A percentile compares a stretch with the other conserved stretches of the same genome.
phyloP scores from a whole-genome alignment of 2,888 invertebrate genomes.

The Dugesia japonica region DNA sequence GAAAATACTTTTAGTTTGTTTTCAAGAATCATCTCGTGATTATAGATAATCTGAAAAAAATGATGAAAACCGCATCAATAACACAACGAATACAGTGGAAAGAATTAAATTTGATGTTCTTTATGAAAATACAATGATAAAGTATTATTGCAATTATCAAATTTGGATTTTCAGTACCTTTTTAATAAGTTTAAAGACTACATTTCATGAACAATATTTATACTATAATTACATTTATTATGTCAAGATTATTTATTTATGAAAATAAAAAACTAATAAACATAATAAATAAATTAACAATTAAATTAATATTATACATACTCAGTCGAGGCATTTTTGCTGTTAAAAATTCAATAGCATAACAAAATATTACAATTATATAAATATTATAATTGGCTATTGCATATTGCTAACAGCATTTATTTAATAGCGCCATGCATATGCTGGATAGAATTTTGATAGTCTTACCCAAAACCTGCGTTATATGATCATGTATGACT shows the following conservation, averaged over 20 bases:
- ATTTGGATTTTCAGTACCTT: neutral
- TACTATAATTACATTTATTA: neutral
- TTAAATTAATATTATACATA: neutral
- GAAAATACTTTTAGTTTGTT: too few species aligned
- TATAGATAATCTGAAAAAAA: too few species aligned
- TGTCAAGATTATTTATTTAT: neutral
- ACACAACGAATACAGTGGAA: too few species aligned
- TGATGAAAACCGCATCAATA: too few species aligned
- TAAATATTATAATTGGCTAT: neutral
- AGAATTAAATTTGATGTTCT: neutral
- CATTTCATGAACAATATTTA: too few species aligned
- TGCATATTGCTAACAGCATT: neutral
- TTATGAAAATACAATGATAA: neutral
- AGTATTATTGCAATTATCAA: neutral
- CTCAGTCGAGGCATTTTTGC: neutral
- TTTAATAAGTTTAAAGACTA: too few species aligned
- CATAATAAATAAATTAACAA: neutral
- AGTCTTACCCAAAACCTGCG: conserved; percentile 5
- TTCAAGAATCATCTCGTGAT: too few species aligned
- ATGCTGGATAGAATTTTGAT: neutral
- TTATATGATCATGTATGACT: conserved; percentile 1
- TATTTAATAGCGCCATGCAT: neutral
- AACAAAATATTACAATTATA: neutral
- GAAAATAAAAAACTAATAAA: neutral
- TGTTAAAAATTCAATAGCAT: neutral